Evolutionary conservation across 2,113 vertebrate genomes (phyloP).

Genomic region (Sarotherodon lohbergeri): DNA sequence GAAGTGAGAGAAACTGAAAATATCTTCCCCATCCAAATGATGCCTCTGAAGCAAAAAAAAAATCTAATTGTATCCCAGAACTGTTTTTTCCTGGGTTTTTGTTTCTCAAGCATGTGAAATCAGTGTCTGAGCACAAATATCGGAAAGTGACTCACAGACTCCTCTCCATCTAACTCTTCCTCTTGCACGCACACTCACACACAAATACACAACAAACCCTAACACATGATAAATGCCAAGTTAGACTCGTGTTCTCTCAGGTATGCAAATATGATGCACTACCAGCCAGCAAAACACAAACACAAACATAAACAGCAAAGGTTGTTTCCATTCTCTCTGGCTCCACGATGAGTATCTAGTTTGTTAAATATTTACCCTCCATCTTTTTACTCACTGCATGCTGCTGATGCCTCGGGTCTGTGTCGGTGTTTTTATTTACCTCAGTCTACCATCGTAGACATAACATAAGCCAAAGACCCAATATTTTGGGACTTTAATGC

Average conservation of each 20-base stretch:
- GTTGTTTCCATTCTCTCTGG: constrained; percentile 9
- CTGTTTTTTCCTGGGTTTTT: constrained; percentile 35
- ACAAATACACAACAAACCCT: background rate
- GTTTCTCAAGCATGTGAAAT: constrained; percentile 18
- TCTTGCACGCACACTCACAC: background rate
- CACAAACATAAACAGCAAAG: constrained; percentile 3
- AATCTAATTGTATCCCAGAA: constrained; percentile 14
- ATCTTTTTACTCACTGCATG: constrained; percentile 4
- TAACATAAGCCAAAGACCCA: constrained; percentile 12
- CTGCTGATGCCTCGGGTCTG: constrained; percentile 13
- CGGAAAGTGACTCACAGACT: constrained; percentile 47
- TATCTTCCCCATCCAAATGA: constrained; percentile 26
- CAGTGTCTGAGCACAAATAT: constrained; percentile 33
- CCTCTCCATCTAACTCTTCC: background rate
- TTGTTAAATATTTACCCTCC: constrained; percentile 50
- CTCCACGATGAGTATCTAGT: constrained; percentile 39
- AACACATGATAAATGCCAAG: background rate
- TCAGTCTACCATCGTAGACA: constrained; percentile 22
- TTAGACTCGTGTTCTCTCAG: background rate
- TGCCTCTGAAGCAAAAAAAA: constrained; percentile 8
- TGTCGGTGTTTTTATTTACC: constrained; percentile 49
- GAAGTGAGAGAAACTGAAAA: background rate
- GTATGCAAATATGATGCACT: background rate
- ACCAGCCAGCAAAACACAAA: background rate
- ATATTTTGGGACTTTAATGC: background rate